phyloP scores from a whole-genome alignment of 2,888 invertebrate genomes.

The Drymonia ruficornis region DNA sequence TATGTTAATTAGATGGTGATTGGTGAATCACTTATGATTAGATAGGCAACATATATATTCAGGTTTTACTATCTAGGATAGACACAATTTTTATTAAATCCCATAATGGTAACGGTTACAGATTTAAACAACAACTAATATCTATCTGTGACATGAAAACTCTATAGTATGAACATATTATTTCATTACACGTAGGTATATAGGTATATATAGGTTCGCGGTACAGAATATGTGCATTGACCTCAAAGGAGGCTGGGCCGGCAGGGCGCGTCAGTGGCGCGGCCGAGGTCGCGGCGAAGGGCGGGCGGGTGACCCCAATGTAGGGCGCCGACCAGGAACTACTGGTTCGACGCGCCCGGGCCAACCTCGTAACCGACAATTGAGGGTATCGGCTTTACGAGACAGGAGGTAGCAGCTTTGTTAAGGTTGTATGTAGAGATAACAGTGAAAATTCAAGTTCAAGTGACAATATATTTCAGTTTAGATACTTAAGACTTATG shows the following conservation, averaged over 20 bases:
- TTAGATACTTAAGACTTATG: no score
- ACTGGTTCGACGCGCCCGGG: conserved; percentile 4
- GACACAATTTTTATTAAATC: no score
- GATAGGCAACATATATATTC: no score
- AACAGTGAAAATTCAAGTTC: not conserved
- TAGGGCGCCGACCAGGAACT: conserved; percentile 30
- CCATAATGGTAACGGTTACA: no score
- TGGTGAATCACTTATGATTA: no score
- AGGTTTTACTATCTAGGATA: no score
- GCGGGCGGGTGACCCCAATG: conserved; percentile 34
- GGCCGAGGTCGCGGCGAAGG: conserved; percentile 20
- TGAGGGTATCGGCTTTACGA: not conserved
- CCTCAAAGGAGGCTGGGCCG: conserved; percentile 23
- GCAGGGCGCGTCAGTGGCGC: conserved; percentile 20
- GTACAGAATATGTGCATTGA: conserved; percentile 14
- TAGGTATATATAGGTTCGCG: not conserved
- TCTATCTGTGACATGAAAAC: no score
- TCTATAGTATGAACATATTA: no score
- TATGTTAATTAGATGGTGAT: no score
- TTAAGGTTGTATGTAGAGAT: not conserved
- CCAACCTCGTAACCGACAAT: conserved; percentile 19
- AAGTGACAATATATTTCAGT: not conserved
- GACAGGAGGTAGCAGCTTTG: not conserved
- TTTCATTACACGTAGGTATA: not conserved
- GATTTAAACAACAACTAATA: no score